Evolutionary conservation across 2,888 invertebrate genomes (phyloP).

Genomic region (Phlogophora meticulosa): DNA sequence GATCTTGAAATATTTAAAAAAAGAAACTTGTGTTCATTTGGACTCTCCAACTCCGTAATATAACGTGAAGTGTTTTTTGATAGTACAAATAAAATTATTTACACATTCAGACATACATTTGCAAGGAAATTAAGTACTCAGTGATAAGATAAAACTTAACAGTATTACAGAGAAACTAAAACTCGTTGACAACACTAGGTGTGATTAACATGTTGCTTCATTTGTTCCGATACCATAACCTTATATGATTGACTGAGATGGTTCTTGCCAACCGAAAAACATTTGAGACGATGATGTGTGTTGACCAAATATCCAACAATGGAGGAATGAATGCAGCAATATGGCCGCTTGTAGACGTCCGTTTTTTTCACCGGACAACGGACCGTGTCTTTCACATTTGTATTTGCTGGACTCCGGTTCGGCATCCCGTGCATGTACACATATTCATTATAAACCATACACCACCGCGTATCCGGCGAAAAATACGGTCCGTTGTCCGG

Average conservation of each 20-base stretch:
- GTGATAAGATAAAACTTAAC: slow-evolving; percentile 72
- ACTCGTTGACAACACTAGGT: slow-evolving; percentile 57
- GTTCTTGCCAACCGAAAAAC: slow-evolving; percentile 70
- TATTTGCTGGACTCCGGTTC: too few relatives aligned
- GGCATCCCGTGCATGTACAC: too few relatives aligned
- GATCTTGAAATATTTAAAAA: slow-evolving; percentile 54
- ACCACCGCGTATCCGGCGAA: too few relatives aligned
- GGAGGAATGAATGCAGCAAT: slow-evolving; percentile 68
- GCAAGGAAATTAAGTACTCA: slow-evolving; percentile 73
- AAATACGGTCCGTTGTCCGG: too few relatives aligned
- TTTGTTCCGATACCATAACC: slow-evolving; percentile 62
- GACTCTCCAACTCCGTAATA: slow-evolving; percentile 44
- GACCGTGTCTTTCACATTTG: too few relatives aligned
- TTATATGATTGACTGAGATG: slow-evolving; percentile 60
- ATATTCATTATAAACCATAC: too few relatives aligned
- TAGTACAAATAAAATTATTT: slow-evolving; percentile 88
- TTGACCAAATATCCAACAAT: slow-evolving; percentile 34
- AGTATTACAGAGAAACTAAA: slow-evolving; percentile 80
- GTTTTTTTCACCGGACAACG: too few relatives aligned
- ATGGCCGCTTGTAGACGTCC: too few relatives aligned
- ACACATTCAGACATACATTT: slow-evolving; percentile 68
- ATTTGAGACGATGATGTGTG: slow-evolving; percentile 27
- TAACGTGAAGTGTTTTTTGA: slow-evolving; percentile 78
- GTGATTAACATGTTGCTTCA: slow-evolving; percentile 62
- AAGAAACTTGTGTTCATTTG: slow-evolving; percentile 51